Evolutionary conservation across 2,888 invertebrate species (phyloP), one percentile per base, ranked within the genome.

Genomic region (Agonopterix alstromeriana): DNA sequence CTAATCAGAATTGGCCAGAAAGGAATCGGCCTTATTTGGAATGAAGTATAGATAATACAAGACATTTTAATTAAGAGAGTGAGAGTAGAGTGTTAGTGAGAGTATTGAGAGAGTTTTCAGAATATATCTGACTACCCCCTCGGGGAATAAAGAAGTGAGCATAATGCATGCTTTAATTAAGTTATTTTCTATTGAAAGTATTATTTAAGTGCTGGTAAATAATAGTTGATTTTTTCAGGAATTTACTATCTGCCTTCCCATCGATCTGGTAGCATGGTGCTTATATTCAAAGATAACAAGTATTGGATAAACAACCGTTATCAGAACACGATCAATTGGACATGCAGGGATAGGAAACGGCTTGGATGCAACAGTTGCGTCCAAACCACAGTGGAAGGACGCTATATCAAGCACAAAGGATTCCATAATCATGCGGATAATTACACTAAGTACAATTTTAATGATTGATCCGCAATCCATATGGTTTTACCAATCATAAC

Each of bases 221-320:
- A 41, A 45, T 47, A 58, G 55, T 48, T 61, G 52, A 55, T 57
- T 49, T 14, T 72, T 84, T 60, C 84, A 88, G 88, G 70, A 44
- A 86, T 87, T 53, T 88, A 82, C 63, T 88, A 87, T 57, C 73
- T 88, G 1, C 88, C 88, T 0, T 88, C 88, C 0, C 85, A 86
- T 53, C 82, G 88, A n/a, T 78, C 82, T 0, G 88, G 88, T 40
- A 88, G 87, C 55, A 88, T 87, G 86, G 87, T 88, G 38, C 66
- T 88, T 47, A 88, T 88, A 60, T 88, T 77, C 65, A 82, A 86
- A 51, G 87, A 88, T 57, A 88, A 88, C 67, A 88, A 88, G 58
- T 88, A 82, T 52, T 88, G 88, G 88, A 85, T 88, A 57, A 88
- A 88, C 63, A 88, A 88, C 48, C 71, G 87, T 8, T 88, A 88